These are phyloP conservation scores for Pipra filicauda DNA, from an alignment of 2,113 vertebrate genomes.

Conservation along the genomic window DNA sequence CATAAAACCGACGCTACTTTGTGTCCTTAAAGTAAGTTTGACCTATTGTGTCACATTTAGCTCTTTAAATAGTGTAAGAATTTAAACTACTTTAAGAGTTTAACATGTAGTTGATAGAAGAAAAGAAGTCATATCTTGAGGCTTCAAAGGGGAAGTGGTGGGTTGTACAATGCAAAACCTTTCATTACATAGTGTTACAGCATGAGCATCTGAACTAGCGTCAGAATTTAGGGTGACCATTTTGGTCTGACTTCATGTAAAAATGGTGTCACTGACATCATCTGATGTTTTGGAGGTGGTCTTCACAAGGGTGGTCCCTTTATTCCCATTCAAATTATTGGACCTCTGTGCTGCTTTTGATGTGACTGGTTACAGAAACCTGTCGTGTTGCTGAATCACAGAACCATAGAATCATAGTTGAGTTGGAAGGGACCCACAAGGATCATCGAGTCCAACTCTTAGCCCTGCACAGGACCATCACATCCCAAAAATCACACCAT, in stretches of 20 bases:
- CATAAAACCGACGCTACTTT: neutral
- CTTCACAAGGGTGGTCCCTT: neutral
- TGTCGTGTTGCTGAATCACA: fast-evolving
- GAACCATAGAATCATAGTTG: neutral
- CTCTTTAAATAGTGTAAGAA: neutral
- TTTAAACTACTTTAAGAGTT: neutral
- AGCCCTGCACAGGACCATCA: neutral
- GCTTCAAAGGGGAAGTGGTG: neutral
- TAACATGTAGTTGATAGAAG: neutral
- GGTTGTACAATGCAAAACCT: neutral
- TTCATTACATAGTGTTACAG: neutral
- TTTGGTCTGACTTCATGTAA: neutral
- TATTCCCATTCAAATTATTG: neutral
- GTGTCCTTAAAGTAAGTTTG: neutral
- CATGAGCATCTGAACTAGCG: neutral
- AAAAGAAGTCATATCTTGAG: neutral
- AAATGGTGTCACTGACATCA: neutral
- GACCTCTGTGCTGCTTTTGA: neutral
- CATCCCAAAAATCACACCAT: neutral
- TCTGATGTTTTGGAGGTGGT: neutral
- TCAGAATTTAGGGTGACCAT: neutral
- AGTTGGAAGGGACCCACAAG: neutral
- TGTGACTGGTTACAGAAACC: neutral
- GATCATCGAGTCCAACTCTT: neutral
- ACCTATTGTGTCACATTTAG: neutral